Evolutionary conservation across 1,140 invertebrate species (phyloP), one percentile per base, ranked within the genome.

Genomic region (Pseudomyrmex gracilis): DNA sequence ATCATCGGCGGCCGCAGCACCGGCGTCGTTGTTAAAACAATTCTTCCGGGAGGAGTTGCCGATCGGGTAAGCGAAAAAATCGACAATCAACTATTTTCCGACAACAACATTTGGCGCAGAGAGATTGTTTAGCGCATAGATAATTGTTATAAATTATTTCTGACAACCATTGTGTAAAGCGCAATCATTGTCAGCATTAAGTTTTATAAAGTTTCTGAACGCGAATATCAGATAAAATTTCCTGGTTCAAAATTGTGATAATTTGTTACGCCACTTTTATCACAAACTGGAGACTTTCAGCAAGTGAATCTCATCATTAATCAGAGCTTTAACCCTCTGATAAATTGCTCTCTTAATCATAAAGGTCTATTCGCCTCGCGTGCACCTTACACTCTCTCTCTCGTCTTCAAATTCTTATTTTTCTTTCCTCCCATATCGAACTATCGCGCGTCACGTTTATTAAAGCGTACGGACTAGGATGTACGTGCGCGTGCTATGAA

Each of bases 21-120:
- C 82, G 99, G 99, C 20, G 99, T 99, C 53, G 98, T 99, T 82
- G 98, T 99, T 0, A 99, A 99, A 93, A 99, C 98, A 12, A 99
- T 99, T 85, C 94, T 99, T 58, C 98, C 98, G 1, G 98, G 98
- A 12, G 98, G 98, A 80, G 98, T 99, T 3, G 98, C 99, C 24
- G 98, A 99, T 94, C 96, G 98, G 92, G 97, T 97, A 93, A 95
- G 95, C 95, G 45, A 70, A 80, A 2, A 24, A 45, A n/a, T 5
- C 17, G 7, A 73, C 43, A 73, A 70, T 58, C n/a, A n/a, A n/a
- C 15, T 20, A 1, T 34, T 34, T 34, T 34, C 34, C 0, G 5
- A 34, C 34, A 5, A 5, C 7, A 34, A 34, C 0, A 34, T 34
- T 34, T 34, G 4, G 34, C 34, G 34, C 34, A 34, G 7, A 34